Conservation (phyloP, 2,797 vertebrate species). For the Mormyrops boulengeri region DNA sequence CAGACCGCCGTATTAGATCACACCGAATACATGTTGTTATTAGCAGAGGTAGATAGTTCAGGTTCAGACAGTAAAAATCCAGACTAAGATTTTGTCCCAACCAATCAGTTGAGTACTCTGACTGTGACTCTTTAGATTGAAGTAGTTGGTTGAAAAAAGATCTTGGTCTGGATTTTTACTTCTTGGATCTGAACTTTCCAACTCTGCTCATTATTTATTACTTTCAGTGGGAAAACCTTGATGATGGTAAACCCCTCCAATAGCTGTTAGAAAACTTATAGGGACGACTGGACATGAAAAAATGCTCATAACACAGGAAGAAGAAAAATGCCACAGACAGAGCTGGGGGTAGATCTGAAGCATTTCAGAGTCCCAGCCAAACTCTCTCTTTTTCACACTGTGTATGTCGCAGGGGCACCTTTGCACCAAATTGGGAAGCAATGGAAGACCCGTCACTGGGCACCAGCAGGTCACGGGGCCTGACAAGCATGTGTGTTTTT, state of each 20-base stretch:
- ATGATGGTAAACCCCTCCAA: neutral
- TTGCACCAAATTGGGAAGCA: neutral
- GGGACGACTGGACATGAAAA: neutral
- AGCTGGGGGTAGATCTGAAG: neutral
- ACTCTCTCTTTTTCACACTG: neutral
- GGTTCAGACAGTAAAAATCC: neutral
- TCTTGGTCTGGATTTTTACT: neutral
- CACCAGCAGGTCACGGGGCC: neutral
- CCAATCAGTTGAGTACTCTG: neutral
- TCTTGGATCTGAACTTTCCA: neutral
- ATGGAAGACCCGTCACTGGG: neutral
- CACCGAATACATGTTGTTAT: neutral
- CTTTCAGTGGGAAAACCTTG: neutral
- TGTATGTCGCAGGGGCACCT: neutral
- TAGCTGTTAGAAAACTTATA: neutral
- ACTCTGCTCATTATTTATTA: neutral
- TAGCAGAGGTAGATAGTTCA: neutral
- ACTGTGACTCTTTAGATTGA: neutral
- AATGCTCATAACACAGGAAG: neutral
- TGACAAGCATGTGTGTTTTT: neutral
- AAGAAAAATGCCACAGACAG: neutral
- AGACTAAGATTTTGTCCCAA: neutral
- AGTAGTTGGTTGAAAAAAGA: neutral
- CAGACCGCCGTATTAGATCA: neutral
- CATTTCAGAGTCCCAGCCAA: neutral